Base-by-base conservation (phyloP, 2,888 invertebrate genomes). In the Tromatobia lineatoria region DNA sequence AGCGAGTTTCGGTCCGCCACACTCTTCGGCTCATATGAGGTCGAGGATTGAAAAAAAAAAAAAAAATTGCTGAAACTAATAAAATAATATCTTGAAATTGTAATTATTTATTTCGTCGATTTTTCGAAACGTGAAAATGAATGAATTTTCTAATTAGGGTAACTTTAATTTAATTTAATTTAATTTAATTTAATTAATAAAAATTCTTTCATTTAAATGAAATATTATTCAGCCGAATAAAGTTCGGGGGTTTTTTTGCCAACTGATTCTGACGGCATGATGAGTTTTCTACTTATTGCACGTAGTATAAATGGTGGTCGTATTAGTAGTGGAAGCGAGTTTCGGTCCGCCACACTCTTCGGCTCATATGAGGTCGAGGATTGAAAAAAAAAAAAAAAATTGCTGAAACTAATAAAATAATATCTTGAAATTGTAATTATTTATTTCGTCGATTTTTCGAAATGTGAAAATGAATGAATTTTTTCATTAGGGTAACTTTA, bases 261-360 rank as follows among this genome's bases (percentile, higher is more conserved):
- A n/a, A n/a, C n/a, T n/a, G n/a, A n/a, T n/a, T n/a, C n/a, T n/a
- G n/a, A n/a, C n/a, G n/a, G n/a, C n/a, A n/a, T n/a, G n/a, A n/a
- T n/a, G n/a, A n/a, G n/a, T n/a, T n/a, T n/a, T n/a, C 82, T 69
- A 75, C 82, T 74, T 75, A 50, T 20, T n/a, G 34, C 38, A 38
- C 23, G 47, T 42, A 23, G 59, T 23, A 52, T 18, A 4, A 18
- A 25, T 23, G 13, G 57, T 15, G 13, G 18, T 15, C 2, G 61
- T 29, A 59, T 13, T n/a, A 29, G 61, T 61, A 34, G 15, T n/a
- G 18, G 61, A 54, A 57, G 34, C 47, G 66, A 73, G 66, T 47
- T 29, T 57, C 54, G 34, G 79, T 80, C 73, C 42, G 64, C 29
- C 73, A 66, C 54, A 38, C 61, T 50, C n/a, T 75, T 64, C 29